Conservation (phyloP, 2,797 vertebrate genomes). For the Cuniculus paca region DNA sequence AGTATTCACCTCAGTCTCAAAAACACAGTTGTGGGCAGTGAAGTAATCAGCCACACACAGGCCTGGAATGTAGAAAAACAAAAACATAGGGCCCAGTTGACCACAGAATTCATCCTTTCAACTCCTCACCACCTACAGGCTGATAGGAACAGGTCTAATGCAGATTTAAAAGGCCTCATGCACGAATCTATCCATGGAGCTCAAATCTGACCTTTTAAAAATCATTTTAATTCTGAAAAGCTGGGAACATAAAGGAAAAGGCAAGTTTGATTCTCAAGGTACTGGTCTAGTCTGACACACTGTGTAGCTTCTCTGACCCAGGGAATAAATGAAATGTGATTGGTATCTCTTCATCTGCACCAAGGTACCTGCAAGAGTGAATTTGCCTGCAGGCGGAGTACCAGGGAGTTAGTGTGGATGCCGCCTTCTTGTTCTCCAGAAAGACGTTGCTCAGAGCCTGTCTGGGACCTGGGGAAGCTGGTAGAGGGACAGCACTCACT, state of each 20-base stretch:
- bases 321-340: not conserved
- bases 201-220: not conserved
- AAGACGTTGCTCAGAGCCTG: not conserved
- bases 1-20: conserved; percentile 8
- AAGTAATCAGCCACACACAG: conserved; percentile 65
- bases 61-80: conserved; percentile 12
- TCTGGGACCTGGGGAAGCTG: not conserved
- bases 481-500: not conserved
- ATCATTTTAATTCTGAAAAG: conserved; percentile 30
- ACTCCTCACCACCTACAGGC: not conserved
- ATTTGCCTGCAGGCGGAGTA: not conserved
- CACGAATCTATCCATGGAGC: not conserved
- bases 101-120: conserved; percentile 11
- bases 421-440: not conserved
- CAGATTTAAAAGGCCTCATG: not conserved
- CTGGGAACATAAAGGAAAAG: not conserved
- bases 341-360: not conserved
- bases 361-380: not conserved
- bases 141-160: not conserved
- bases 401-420: fast-evolving
- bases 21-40: conserved; percentile 55
- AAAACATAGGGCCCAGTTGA: not conserved
- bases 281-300: not conserved
- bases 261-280: not conserved
- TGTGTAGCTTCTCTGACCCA: not conserved